These are phyloP conservation scores for Lasioglossum villosulum DNA, from an alignment of 2,888 invertebrate genomes.

Conservation along the genomic window DNA sequence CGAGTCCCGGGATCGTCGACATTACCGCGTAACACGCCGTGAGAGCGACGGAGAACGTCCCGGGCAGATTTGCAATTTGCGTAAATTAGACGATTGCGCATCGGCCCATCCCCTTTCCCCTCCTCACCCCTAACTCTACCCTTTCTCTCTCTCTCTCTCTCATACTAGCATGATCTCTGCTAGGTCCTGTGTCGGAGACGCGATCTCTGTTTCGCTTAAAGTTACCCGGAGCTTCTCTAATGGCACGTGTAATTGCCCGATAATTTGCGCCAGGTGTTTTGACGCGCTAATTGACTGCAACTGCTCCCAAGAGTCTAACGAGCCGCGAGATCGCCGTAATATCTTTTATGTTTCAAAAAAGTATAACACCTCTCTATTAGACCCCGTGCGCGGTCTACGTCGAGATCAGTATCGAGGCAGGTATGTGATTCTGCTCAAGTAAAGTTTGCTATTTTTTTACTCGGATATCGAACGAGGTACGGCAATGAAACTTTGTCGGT, in stretches of 20 bases:
- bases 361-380: neutral
- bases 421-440: neutral
- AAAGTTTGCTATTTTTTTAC: too few species aligned
- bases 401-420: conserved; percentile 1
- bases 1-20: conserved; percentile 64
- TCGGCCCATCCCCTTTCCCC: conserved; percentile 34
- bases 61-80: conserved; percentile 77
- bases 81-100: conserved; percentile 81
- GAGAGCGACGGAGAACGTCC: conserved; percentile 42
- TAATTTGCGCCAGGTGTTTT: conserved; percentile 77
- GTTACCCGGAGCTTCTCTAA: conserved; percentile 63
- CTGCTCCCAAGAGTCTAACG: conserved; percentile 54
- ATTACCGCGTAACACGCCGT: conserved; percentile 66
- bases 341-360: neutral
- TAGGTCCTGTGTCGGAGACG: neutral
- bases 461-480: neutral
- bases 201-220: conserved; percentile 47
- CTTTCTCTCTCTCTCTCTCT: conserved; percentile 17
- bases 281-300: conserved; percentile 66
- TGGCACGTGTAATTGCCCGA: conserved; percentile 82
- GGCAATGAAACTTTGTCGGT: neutral
- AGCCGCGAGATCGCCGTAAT: conserved; percentile 25
- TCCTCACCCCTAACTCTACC: neutral
- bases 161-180: neutral
- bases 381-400: neutral